phyloP scores from a whole-genome alignment of 2,113 vertebrate species.

The Octodon degus region DNA sequence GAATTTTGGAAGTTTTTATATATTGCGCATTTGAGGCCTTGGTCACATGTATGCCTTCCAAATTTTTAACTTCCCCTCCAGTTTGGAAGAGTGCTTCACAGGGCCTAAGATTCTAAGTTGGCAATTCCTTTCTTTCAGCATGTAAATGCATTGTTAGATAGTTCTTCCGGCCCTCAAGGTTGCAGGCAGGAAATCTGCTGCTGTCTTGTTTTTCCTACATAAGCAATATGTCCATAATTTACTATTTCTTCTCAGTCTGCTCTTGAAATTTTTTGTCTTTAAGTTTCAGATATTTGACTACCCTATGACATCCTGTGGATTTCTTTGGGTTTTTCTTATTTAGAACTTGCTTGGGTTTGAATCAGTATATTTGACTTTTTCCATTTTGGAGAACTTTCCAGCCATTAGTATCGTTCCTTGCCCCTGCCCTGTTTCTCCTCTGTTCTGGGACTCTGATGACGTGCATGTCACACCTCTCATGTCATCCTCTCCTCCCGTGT shows the following conservation, averaged over 20 bases:
- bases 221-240: too few relatives aligned
- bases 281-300: not conserved
- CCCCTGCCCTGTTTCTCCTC: not conserved
- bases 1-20: not conserved
- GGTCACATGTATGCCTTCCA: not conserved
- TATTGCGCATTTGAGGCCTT: not conserved
- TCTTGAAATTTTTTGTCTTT: not conserved
- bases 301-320: not conserved
- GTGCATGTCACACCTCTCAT: not conserved
- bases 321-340: not conserved
- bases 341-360: not conserved
- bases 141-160: not conserved
- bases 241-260: not conserved
- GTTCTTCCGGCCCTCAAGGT: not conserved
- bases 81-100: slow-evolving; percentile 5
- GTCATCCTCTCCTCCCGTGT: not conserved
- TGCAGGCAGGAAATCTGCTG: not conserved
- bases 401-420: not conserved
- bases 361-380: not conserved
- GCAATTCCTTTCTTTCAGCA: not conserved
- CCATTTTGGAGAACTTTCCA: not conserved
- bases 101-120: not conserved
- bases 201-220: not conserved
- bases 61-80: not conserved
- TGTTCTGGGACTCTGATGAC: not conserved